Evolutionary conservation across 2,113 vertebrate species (phyloP), one percentile per base, ranked within the genome.

Genomic region (Otolemur garnettii): DNA sequence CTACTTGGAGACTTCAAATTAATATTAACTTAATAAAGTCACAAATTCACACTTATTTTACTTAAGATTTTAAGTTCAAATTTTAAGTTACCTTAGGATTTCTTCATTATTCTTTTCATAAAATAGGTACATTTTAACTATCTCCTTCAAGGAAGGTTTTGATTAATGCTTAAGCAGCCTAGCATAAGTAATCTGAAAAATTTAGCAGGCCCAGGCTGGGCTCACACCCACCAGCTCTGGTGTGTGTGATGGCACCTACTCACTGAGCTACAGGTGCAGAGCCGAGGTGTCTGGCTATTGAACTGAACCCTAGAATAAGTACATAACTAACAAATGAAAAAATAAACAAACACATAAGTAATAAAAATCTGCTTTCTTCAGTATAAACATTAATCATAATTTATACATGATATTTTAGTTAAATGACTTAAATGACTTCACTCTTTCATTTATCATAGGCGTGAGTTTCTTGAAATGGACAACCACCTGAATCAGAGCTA

Each of bases 251-350:
- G 45, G 10, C 45, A 50, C 45, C 45, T 50, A 50, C 45, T 50
- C 45, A 50, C 2, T 50, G 45, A 50, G 45, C 45, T 50, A 50
- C 45, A 50, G 45, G 45, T 1, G 45, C 10, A 10, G 8, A 50
- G 45, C 93, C 84, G 90, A 95, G 87, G 80, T 86, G 80, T 53
- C 81, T 81, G 53, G 69, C 64, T 84, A 45, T 72, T 50, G 42
- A 77, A 78, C 22, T 45, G 77, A 90, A 69, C 71, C 66, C 89
- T 78, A 33, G 79, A 90, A 93, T 80, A 83, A 98, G 91, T 77
- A 97, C 92, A 92, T 71, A 94, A 93, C 95, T 64, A 83, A 69
- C 50, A 83, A 88, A 87, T 5, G 78, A 59, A 62, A 96, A 74
- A 87, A 78, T 55, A 85, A 91, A 50, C 9, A 50, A 50, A 50